These are phyloP conservation scores for Bovichtus diacanthus DNA, from an alignment of 2,797 vertebrate genomes.

Conservation along the genomic window DNA sequence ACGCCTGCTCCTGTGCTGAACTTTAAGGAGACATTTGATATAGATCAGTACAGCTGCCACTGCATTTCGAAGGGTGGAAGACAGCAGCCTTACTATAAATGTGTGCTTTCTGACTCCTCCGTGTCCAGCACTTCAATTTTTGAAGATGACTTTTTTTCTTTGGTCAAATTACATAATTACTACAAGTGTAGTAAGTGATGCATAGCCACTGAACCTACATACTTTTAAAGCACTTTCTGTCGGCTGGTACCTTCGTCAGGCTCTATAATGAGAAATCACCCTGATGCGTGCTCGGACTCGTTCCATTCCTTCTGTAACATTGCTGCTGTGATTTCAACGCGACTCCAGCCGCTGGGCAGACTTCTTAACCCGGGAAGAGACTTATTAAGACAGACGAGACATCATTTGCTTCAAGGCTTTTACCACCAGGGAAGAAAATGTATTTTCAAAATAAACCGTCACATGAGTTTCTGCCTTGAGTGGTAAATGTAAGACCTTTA, in stretches of 20 bases:
- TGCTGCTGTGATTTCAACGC: constrained; percentile 5
- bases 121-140: neutral
- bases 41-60: neutral
- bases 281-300: constrained; percentile 10
- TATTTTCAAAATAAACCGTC: constrained; percentile 54
- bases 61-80: no score
- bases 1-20: neutral
- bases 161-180: constrained; percentile 2
- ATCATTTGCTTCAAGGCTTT: constrained; percentile 52
- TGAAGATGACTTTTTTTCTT: neutral
- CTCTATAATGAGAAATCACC: neutral
- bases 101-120: neutral
- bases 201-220: neutral
- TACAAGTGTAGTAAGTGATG: neutral
- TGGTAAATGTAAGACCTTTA: constrained; percentile 62
- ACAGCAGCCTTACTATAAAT: neutral
- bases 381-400: constrained; percentile 48
- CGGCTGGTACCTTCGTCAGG: neutral
- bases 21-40: neutral
- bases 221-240: constrained; percentile 1
- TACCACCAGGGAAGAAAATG: constrained; percentile 40
- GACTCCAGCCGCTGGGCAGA: neutral
- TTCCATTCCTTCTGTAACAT: neutral
- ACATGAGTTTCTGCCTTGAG: constrained; percentile 46
- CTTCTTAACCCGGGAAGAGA: constrained; percentile 29